Conservation (phyloP, 1,140 invertebrate species). For the Aporrectodea caliginosa region DNA sequence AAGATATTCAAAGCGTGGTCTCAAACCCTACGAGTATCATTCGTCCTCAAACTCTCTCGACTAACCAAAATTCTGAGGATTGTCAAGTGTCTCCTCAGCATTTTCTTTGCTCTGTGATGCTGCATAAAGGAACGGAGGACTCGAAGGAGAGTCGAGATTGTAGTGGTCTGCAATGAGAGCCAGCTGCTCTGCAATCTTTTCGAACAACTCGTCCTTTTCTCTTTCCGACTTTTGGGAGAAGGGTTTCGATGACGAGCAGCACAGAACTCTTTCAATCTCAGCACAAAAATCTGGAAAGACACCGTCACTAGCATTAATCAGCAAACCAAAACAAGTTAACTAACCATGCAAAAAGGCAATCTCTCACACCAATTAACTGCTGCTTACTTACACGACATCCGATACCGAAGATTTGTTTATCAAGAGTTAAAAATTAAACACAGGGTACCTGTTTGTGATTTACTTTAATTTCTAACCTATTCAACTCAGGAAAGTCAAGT, state of each 20-base stretch:
- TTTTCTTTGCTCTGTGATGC: not conserved
- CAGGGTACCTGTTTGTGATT: too few species aligned
- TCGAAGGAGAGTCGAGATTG: constrained; percentile 20
- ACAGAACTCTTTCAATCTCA: not conserved
- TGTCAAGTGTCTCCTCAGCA: not conserved
- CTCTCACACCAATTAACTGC: not conserved
- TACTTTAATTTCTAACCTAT: too few species aligned
- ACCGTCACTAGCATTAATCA: not conserved
- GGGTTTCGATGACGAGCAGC: constrained; percentile 12
- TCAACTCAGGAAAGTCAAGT: too few species aligned
- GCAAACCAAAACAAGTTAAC: not conserved
- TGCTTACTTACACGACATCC: not conserved
- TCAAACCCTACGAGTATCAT: too few species aligned
- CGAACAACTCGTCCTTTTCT: constrained; percentile 33
- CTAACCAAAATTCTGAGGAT: not conserved
- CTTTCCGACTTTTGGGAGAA: constrained; percentile 26
- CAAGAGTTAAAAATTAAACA: not conserved
- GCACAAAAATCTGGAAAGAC: not conserved
- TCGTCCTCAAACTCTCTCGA: too few species aligned
- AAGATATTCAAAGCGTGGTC: too few species aligned
- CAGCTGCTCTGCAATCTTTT: constrained; percentile 32
- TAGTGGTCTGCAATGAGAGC: constrained; percentile 32
- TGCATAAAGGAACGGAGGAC: not conserved
- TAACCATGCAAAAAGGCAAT: not conserved
- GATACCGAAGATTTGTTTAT: not conserved